Conservation (phyloP, 2,797 vertebrate species). For the Okamejei kenojei region DNA sequence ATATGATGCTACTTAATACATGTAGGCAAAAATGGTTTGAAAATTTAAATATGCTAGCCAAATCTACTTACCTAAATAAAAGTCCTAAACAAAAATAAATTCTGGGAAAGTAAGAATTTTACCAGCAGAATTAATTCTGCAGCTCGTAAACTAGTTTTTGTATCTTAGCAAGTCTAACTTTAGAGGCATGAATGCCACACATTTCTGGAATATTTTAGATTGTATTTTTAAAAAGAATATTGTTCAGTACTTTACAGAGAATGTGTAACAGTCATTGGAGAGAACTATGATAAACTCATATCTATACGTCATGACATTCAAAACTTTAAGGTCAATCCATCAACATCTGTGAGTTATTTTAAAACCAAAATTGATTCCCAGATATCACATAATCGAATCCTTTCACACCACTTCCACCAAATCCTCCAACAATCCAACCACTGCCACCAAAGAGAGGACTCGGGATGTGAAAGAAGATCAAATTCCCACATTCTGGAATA, state of each 20-base stretch:
- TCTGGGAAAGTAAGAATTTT: not conserved
- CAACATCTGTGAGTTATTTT: not conserved
- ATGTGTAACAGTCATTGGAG: not conserved
- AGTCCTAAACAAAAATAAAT: not conserved
- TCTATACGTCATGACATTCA: not conserved
- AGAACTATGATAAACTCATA: not conserved
- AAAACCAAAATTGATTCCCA: not conserved
- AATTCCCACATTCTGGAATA: too few species aligned
- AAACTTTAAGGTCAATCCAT: not conserved
- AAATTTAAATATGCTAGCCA: not conserved
- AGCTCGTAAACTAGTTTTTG: too few species aligned
- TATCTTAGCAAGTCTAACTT: not conserved
- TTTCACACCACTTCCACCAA: not conserved
- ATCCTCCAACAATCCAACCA: too few species aligned
- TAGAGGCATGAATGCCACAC: not conserved
- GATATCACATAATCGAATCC: not conserved
- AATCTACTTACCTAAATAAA: not conserved
- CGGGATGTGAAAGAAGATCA: too few species aligned
- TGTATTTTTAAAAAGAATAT: not conserved
- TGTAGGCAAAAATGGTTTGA: not conserved
- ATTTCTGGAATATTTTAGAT: not conserved
- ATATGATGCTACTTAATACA: not conserved
- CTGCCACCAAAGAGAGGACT: too few species aligned
- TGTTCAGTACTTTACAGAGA: too few species aligned
- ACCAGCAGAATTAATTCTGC: not conserved